A percentile compares a stretch with the other conserved stretches of the same genome.
phyloP scores from a whole-genome alignment of 2,888 invertebrate species.

The Salpingus planirostris region DNA sequence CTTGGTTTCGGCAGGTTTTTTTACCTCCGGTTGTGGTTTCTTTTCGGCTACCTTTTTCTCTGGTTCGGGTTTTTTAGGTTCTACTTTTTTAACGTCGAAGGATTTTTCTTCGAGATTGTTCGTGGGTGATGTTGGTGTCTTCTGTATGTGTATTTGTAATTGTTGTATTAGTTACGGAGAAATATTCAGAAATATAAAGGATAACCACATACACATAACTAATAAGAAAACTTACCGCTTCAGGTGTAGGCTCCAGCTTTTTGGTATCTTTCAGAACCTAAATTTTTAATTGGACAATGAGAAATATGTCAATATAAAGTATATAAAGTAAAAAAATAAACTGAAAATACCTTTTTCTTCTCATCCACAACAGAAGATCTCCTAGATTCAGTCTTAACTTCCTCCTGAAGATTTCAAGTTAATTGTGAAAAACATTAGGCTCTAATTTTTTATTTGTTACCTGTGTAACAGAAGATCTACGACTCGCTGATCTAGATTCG shows the following conservation, averaged over 20 bases:
- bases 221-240: conserved; percentile 31
- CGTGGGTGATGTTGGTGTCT: conserved; percentile 30
- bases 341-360: conserved; percentile 37
- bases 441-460: conserved; percentile 16
- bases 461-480: conserved; percentile 38
- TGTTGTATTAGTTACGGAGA: background rate
- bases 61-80: conserved; percentile 25
- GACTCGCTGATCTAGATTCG: conserved; percentile 32
- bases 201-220: conserved; percentile 4
- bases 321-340: too few relatives aligned
- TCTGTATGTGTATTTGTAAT: conserved; percentile 19
- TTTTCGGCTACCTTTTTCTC: conserved; percentile 6
- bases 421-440: conserved; percentile 1
- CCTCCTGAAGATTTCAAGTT: conserved; percentile 33
- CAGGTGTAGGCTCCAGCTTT: conserved; percentile 33
- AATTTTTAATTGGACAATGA: too few relatives aligned
- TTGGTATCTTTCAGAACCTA: conserved; percentile 25
- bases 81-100: conserved; percentile 32
- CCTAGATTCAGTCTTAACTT: conserved; percentile 44
- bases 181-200: conserved; percentile 7
- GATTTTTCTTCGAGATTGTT: conserved; percentile 43
- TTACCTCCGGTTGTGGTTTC: conserved; percentile 16
- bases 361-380: conserved; percentile 42
- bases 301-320: too few relatives aligned
- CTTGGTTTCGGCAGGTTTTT: conserved; percentile 16